Conservation (phyloP, 2,888 invertebrate species). For the Chaetogeoica ovagalla region DNA sequence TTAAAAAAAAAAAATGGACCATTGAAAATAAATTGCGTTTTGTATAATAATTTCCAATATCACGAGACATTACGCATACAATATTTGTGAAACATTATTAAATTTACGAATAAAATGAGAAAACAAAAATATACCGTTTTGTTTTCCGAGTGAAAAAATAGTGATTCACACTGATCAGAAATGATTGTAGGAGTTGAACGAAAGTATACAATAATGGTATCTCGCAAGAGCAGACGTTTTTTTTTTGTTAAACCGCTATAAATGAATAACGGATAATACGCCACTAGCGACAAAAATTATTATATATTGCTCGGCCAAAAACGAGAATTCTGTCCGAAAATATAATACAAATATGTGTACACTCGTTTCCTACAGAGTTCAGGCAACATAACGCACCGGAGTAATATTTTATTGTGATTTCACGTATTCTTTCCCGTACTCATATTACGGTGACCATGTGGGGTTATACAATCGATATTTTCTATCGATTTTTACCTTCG, state of each 20-base stretch:
- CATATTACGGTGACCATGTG: not conserved
- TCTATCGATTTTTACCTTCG: not conserved
- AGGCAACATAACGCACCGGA: not conserved
- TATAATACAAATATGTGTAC: conserved; percentile 6
- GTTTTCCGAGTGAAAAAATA: not conserved
- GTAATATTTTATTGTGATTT: not conserved
- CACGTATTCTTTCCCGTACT: not conserved
- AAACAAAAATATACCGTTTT: not conserved
- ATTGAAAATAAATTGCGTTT: too few relatives aligned
- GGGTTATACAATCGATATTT: not conserved
- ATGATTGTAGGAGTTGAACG: not conserved
- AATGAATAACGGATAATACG: too few relatives aligned
- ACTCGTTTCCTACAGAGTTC: not conserved
- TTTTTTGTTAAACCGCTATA: conserved; percentile 9
- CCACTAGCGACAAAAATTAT: too few relatives aligned
- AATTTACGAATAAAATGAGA: not conserved
- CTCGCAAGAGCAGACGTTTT: conserved; percentile 17
- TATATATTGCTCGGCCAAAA: not conserved
- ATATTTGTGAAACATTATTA: not conserved
- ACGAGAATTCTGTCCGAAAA: not conserved
- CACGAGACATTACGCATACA: too few relatives aligned
- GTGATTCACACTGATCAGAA: not conserved
- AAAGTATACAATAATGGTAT: conserved; percentile 1
- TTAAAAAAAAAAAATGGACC: too few relatives aligned
- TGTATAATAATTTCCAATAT: too few relatives aligned